These are phyloP conservation scores for Anarrhichthys ocellatus DNA, from an alignment of 2,113 vertebrate genomes.

Conservation along the genomic window DNA sequence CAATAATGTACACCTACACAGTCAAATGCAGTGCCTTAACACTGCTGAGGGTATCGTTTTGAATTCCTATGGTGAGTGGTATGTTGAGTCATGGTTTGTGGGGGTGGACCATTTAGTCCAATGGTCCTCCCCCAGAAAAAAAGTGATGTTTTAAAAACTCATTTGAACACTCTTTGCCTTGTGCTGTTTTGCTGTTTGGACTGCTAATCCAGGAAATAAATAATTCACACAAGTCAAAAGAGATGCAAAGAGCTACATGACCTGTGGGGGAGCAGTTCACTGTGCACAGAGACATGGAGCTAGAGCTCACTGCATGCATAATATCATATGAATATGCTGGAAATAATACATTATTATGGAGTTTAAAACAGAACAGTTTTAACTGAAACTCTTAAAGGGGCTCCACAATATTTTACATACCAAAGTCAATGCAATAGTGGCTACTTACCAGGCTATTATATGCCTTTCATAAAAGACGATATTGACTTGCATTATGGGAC, in stretches of 20 bases:
- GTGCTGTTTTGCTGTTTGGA: constrained; percentile 9
- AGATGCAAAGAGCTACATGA: constrained; percentile 53
- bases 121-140: constrained; percentile 7
- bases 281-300: constrained; percentile 24
- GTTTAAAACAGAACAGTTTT: constrained; percentile 13
- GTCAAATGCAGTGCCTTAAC: constrained; percentile 10
- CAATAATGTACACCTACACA: constrained; percentile 29
- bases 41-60: background rate
- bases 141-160: background rate
- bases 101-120: constrained; percentile 39
- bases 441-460: background rate
- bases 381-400: background rate
- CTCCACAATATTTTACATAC: background rate
- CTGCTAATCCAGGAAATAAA: constrained; percentile 46
- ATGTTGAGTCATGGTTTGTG: constrained; percentile 49
- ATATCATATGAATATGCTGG: constrained; percentile 15
- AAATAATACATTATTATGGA: constrained; percentile 2
- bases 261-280: constrained; percentile 63
- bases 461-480: background rate
- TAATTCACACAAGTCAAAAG: constrained; percentile 46
- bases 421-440: background rate
- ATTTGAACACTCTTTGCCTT: constrained; percentile 1
- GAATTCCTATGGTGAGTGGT: background rate
- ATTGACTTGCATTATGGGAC: background rate
- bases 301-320: constrained; percentile 48